A percentile compares a stretch with the other conserved stretches of the same genome.
Conservation (phyloP, 2,888 invertebrate species). For the Diploptera punctata region DNA sequence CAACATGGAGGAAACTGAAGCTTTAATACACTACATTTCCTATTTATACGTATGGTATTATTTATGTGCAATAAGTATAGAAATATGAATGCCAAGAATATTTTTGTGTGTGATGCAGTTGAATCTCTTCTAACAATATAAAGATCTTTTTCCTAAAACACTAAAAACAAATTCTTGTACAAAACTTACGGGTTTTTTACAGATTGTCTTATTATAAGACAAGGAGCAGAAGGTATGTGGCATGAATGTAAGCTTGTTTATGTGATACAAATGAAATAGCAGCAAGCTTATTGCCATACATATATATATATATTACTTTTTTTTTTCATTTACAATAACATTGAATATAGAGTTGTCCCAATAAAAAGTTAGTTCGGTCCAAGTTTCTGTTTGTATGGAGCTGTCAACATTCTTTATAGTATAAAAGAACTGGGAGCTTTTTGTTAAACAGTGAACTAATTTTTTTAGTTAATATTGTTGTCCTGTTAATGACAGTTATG, state of each 20-base stretch:
- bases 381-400: not conserved
- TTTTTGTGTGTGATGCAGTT: constrained; percentile 10
- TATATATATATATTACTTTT: too few species aligned
- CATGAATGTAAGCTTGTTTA: not conserved
- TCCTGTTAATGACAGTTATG: not conserved
- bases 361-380: not conserved
- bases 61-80: constrained; percentile 34
- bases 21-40: constrained; percentile 31
- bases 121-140: constrained; percentile 7
- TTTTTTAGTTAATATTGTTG: not conserved
- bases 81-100: constrained; percentile 14
- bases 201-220: not conserved
- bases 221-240: not conserved
- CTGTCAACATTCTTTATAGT: constrained; percentile 1
- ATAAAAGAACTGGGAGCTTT: not conserved
- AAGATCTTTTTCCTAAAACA: constrained; percentile 19
- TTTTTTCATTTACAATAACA: not conserved
- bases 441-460: not conserved
- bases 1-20: constrained; percentile 16
- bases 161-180: constrained; percentile 25
- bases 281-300: not conserved
- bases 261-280: not conserved
- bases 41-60: constrained; percentile 33
- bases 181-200: constrained; percentile 34
- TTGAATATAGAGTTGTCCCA: not conserved